Conservation (phyloP, 2,888 invertebrate species). For the Orthonevra nobilis region DNA sequence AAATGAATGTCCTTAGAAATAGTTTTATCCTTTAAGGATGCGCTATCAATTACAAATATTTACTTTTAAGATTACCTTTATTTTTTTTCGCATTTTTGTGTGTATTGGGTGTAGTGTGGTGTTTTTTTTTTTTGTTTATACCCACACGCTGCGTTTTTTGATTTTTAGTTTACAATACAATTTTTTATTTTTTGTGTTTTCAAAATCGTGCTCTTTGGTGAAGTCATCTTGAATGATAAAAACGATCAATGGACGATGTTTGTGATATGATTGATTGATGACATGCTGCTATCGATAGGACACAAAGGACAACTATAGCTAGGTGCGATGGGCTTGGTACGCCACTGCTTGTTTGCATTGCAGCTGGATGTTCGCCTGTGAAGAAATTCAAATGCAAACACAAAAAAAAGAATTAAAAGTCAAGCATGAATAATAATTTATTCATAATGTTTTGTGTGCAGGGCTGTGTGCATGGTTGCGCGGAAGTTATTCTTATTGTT, state of each 20-base stretch:
- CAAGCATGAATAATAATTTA: slow-evolving; percentile 18
- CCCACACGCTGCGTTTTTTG: not conserved
- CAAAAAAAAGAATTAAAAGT: not conserved
- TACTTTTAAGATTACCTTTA: not conserved
- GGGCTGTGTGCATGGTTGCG: too few relatives aligned
- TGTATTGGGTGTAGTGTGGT: too few relatives aligned
- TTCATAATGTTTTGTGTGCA: slow-evolving; percentile 26
- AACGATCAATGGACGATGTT: slow-evolving; percentile 74
- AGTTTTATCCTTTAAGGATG: slow-evolving; percentile 38
- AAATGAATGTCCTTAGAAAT: slow-evolving; percentile 41
- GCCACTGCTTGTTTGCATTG: slow-evolving; percentile 89
- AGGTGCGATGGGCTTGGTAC: slow-evolving; percentile 75
- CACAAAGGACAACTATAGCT: slow-evolving; percentile 74
- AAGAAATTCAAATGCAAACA: not conserved
- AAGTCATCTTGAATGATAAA: slow-evolving; percentile 73
- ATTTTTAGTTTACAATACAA: slow-evolving; percentile 1
- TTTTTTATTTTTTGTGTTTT: not conserved
- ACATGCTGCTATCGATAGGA: slow-evolving; percentile 74
- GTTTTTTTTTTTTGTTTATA: too few relatives aligned
- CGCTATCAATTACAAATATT: slow-evolving; percentile 46
- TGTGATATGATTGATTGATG: slow-evolving; percentile 79
- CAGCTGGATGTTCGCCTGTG: slow-evolving; percentile 91
- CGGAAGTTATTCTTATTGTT: not conserved
- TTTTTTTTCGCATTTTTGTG: not conserved
- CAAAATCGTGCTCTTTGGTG: not conserved